Conservation (phyloP, 2,113 vertebrate species). For the Anolis carolinensis region DNA sequence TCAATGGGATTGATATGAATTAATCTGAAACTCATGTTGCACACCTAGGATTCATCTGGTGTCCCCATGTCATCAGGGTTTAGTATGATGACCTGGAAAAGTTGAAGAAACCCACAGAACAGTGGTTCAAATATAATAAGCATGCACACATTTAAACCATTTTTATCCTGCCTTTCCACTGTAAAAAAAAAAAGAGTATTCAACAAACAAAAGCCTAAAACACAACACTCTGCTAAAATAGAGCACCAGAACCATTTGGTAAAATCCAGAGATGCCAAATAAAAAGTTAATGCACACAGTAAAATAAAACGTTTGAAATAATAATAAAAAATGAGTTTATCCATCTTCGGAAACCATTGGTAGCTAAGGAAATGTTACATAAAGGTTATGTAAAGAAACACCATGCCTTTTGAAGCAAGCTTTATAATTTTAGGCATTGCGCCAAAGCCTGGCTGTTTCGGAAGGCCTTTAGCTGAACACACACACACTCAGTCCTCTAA, state of each 20-base stretch:
- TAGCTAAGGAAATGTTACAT: background rate
- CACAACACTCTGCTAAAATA: background rate
- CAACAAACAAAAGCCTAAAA: background rate
- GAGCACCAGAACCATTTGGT: background rate
- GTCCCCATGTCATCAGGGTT: too few species aligned
- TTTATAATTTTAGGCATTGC: background rate
- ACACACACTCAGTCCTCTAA: background rate
- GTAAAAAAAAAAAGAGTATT: background rate
- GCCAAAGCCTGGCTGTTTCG: background rate
- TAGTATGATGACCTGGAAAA: too few species aligned
- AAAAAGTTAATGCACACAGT: background rate
- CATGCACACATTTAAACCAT: background rate
- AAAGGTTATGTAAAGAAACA: background rate
- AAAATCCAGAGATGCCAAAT: background rate
- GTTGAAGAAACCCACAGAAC: too few species aligned
- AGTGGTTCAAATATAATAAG: background rate
- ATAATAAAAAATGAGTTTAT: background rate
- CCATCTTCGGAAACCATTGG: background rate
- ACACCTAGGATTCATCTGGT: too few species aligned
- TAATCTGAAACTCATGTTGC: too few species aligned
- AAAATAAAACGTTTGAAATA: background rate
- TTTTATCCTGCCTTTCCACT: background rate
- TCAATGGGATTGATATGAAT: too few species aligned
- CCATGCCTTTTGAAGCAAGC: background rate
- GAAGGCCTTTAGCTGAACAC: background rate